Base-by-base conservation (phyloP, 2,797 vertebrate genomes). In the Furcifer pardalis region DNA sequence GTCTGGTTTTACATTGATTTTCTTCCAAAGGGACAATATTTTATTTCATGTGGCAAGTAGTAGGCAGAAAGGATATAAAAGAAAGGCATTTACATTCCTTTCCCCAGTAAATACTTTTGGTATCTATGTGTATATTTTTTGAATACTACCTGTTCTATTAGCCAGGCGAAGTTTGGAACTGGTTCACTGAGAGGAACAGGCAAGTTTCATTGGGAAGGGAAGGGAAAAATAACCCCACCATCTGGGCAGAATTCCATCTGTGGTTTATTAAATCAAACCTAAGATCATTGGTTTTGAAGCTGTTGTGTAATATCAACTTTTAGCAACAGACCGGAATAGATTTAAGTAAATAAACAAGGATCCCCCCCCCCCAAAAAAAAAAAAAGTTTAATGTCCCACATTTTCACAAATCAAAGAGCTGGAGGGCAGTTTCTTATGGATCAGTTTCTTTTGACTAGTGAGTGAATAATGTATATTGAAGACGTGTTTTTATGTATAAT, bases 1-100 rank as follows among this genome's bases (percentile, higher is more conserved):
- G 68, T 79, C 46, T 68, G 37, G 60, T 44, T 81, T 91, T 88
- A 84, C 60, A 85, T 84, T 88, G 30, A 12, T 85, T 85, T 86
- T 86, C 30, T n/a, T 35, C 7, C 44, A 40, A 91, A 90, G 44
- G 46, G 69, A 74, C 49, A 13, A 75, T 87, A 32, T 90, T 85
- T 74, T 78, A 77, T 63, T 71, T 77, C 4, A 68, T 69, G 62
- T n/a, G 7, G 52, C 32, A 49, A 23, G 9, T 63, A 69, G 49
- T 69, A n/a, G 42, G 74, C 23, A 59, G 42, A 17, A 21, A 44
- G 13, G 4, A 56, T 32, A 76, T 23, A 35, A 81, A 46, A 40
- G 17, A 42, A 42, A 23, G 23, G 21, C n/a, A 62, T 32, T 72
- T 15, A 17, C 87, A 86, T 89, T 74, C 32, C 85, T 0, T 37